Conservation (phyloP, 2,797 vertebrate genomes). For the Sphenodon punctatus region DNA sequence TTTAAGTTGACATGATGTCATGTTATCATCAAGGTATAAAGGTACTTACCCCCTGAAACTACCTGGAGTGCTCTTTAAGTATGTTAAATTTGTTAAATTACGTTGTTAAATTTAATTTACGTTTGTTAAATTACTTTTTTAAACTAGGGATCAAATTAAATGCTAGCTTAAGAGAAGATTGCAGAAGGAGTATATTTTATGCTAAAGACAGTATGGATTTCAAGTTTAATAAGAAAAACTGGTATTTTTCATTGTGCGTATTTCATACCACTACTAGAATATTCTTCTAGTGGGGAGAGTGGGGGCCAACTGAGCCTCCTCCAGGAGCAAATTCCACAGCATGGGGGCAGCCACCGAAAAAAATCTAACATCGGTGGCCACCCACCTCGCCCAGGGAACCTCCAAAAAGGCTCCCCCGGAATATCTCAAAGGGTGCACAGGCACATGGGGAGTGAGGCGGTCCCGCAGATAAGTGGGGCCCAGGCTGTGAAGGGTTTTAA, state of each 20-base stretch:
- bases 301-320: too few relatives aligned
- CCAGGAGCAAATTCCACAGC: too few relatives aligned
- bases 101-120: neutral
- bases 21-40: slow-evolving; percentile 17
- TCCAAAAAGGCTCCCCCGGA: too few relatives aligned
- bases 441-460: too few relatives aligned
- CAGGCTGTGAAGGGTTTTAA: too few relatives aligned
- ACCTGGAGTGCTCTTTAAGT: neutral
- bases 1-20: slow-evolving; percentile 4
- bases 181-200: neutral
- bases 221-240: neutral
- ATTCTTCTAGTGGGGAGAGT: too few relatives aligned
- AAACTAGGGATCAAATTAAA: slow-evolving; percentile 44
- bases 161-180: slow-evolving; percentile 30
- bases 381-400: too few relatives aligned
- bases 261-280: slow-evolving; percentile 8
- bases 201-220: slow-evolving; percentile 16
- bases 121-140: too few relatives aligned
- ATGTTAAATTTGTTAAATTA: slow-evolving; percentile 11
- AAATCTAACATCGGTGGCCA: too few relatives aligned
- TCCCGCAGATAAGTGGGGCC: too few relatives aligned
- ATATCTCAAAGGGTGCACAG: too few relatives aligned
- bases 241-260: neutral
- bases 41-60: slow-evolving; percentile 13
- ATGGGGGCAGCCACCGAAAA: too few relatives aligned